A percentile compares a stretch with the other conserved stretches of the same genome.
phyloP scores from a whole-genome alignment of 92 coral and sea anemone genomes.

The Pocillopora meandrina region DNA sequence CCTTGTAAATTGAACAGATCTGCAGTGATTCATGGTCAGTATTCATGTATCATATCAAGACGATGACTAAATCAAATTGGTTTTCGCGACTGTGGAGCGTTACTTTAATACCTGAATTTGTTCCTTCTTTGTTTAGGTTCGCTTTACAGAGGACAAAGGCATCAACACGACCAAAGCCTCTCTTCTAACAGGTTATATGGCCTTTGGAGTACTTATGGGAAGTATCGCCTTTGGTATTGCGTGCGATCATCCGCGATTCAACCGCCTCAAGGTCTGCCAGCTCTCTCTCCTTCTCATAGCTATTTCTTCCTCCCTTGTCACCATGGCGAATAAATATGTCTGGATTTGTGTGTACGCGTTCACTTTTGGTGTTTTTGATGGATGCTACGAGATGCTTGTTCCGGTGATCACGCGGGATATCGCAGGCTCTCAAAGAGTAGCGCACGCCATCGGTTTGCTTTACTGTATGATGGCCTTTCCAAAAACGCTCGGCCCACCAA shows the following conservation, averaged over 20 bases:
- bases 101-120: too few species aligned
- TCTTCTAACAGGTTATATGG: constrained; percentile 57
- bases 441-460: constrained; percentile 66
- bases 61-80: too few species aligned
- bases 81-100: too few species aligned
- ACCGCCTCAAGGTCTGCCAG: constrained; percentile 64
- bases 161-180: constrained; percentile 52
- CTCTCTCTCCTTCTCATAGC: constrained; percentile 58
- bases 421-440: constrained; percentile 56
- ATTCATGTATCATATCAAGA: too few species aligned
- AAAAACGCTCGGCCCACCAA: constrained; percentile 74
- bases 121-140: constrained; percentile 45
- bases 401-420: constrained; percentile 77
- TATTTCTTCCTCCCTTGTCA: constrained; percentile 56
- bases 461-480: constrained; percentile 73
- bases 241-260: constrained; percentile 56
- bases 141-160: constrained; percentile 71
- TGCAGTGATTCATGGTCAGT: too few species aligned
- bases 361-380: constrained; percentile 72
- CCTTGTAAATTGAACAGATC: too few species aligned
- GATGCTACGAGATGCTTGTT: constrained; percentile 74
- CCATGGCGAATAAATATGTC: constrained; percentile 59
- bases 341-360: constrained; percentile 63
- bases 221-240: constrained; percentile 60
- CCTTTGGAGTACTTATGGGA: constrained; percentile 53